Evolutionary conservation across 1,140 invertebrate genomes (phyloP).

Genomic region (Plodia interpunctella): DNA sequence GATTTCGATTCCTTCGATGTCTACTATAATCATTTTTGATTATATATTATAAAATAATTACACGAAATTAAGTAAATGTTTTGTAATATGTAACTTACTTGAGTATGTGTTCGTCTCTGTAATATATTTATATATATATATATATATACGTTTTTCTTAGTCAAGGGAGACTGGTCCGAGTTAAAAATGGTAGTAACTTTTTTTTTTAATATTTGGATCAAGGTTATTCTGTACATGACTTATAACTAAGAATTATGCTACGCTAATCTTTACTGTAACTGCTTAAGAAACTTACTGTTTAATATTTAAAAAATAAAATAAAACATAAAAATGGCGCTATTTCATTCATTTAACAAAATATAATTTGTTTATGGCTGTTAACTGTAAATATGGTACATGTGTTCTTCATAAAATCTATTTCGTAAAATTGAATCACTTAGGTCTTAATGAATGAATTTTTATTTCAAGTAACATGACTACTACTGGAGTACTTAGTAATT

Average conservation of each 20-base stretch:
- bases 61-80: not conserved
- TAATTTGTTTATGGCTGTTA: too few species aligned
- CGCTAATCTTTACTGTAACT: slow-evolving; percentile 41
- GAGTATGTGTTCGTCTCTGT: slow-evolving; percentile 14
- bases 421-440: too few species aligned
- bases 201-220: slow-evolving; percentile 20
- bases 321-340: slow-evolving; percentile 19
- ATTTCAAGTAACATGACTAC: too few species aligned
- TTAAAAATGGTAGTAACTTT: slow-evolving; percentile 6
- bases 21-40: not conserved
- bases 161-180: not conserved
- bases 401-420: too few species aligned
- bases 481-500: too few species aligned
- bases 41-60: slow-evolving; percentile 14
- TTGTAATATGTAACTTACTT: slow-evolving; percentile 12
- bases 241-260: slow-evolving; percentile 31
- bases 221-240: slow-evolving; percentile 32
- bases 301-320: slow-evolving; percentile 47
- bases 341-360: too few species aligned
- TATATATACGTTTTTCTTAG: slow-evolving; percentile 7
- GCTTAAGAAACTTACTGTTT: slow-evolving; percentile 47
- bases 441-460: too few species aligned
- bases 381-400: too few species aligned
- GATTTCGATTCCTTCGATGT: not conserved
- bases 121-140: slow-evolving; percentile 16